Conservation (phyloP, 2,797 vertebrate genomes). For the Tadarida brasiliensis region DNA sequence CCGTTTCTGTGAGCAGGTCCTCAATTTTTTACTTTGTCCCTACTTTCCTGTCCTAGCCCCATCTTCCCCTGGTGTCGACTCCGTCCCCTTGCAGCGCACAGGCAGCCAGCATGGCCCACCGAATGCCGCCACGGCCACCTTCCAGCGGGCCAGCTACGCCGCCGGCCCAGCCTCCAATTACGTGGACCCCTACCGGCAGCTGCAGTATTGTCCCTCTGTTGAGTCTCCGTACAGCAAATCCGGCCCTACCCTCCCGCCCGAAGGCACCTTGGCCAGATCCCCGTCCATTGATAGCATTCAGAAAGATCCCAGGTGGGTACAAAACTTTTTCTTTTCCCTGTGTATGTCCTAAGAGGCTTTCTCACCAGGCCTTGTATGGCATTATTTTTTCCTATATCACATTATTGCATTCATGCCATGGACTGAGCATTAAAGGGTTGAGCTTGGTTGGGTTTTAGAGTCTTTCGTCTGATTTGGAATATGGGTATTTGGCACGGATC, state of each 20-base stretch:
- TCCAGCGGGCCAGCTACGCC: conserved; percentile 96
- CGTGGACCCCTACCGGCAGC: conserved; percentile 97
- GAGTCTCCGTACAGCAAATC: conserved; percentile 99
- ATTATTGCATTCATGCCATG: not conserved
- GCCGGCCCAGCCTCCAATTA: conserved; percentile 95
- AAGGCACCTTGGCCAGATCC: conserved; percentile 97
- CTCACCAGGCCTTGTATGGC: not conserved
- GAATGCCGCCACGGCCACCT: conserved; percentile 93
- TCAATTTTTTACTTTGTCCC: conserved; percentile 99
- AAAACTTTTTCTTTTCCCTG: conserved; percentile 76
- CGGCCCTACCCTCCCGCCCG: conserved; percentile 97
- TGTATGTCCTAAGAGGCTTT: conserved; percentile 5
- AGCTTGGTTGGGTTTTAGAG: not conserved
- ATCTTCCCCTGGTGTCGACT: conserved; percentile 99
- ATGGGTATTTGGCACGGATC: not conserved
- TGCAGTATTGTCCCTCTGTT: conserved; percentile 99
- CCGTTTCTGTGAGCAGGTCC: conserved; percentile 96
- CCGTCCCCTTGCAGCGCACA: conserved; percentile 99
- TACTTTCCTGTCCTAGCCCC: conserved; percentile 99
- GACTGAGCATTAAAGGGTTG: not conserved
- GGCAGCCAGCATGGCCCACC: conserved; percentile 93
- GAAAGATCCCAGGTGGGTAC: conserved; percentile 98
- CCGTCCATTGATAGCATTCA: conserved; percentile 99
- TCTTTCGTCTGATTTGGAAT: not conserved
- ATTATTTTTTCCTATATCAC: rapidly evolving